These are phyloP conservation scores for Bombus ignitus DNA, from an alignment of 1,140 invertebrate species.

Conservation along the genomic window DNA sequence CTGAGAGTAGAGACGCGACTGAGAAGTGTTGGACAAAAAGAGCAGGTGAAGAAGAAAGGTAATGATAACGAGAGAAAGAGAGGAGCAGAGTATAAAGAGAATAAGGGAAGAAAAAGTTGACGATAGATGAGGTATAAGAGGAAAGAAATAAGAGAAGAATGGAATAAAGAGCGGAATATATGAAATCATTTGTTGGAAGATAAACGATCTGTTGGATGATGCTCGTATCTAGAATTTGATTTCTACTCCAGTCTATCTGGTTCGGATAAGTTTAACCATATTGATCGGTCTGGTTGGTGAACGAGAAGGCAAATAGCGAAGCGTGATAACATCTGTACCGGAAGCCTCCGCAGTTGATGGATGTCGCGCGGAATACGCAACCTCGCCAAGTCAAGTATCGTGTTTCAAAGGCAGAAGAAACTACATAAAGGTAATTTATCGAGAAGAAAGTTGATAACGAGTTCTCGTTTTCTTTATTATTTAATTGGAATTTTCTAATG, in stretches of 20 bases:
- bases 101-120: not conserved
- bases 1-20: too few relatives aligned
- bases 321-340: constrained; percentile 33
- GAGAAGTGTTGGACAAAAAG: not conserved
- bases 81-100: not conserved
- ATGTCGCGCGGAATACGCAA: constrained; percentile 1
- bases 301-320: constrained; percentile 27
- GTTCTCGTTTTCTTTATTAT: too few relatives aligned
- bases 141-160: not conserved
- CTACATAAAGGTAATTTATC: too few relatives aligned
- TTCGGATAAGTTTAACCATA: not conserved
- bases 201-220: constrained; percentile 39
- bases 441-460: too few relatives aligned
- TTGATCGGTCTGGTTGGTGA: constrained; percentile 5
- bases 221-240: constrained; percentile 20
- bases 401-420: not conserved
- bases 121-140: not conserved
- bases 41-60: not conserved
- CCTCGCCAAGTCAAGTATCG: not conserved
- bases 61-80: not conserved
- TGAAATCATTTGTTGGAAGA: constrained; percentile 41
- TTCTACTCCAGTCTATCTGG: not conserved
- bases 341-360: constrained; percentile 7
- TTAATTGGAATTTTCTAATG: too few relatives aligned
- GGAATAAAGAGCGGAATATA: not conserved